Evolutionary conservation across 1,140 invertebrate genomes (phyloP), one percentile per base, ranked within the genome.

Genomic region (Drosophila persimilis): DNA sequence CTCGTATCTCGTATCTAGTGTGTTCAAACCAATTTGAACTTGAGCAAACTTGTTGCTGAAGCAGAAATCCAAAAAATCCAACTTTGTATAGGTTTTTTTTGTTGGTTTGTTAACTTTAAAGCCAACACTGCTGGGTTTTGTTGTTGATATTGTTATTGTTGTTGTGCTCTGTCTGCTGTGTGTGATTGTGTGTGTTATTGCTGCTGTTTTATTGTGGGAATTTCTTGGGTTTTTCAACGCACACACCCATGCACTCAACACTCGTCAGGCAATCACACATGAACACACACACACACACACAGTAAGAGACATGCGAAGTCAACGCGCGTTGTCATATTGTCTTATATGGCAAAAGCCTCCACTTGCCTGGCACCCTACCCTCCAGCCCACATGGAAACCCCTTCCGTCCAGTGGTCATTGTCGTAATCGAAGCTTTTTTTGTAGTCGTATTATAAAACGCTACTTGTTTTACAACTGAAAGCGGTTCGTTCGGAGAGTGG

Each of bases 211-310:
- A 86, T 89, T 91, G 77, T 91, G 90, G 90, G 88, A 91, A 91
- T 91, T 91, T 91, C 90, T 91, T 78, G 90, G 90, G 90, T 91
- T 91, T 91, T 91, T 91, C 90, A 77, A 90, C 85, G 62, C 78
- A 90, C 78, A 90, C 75, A 90, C 89, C 61, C 61, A 31, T 59
- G 44, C 62, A 39, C 35, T 39, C 35, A 3, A 26, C 24, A 71
- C 60, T 55, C 35, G 9, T 44, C 58, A 58, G 22, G 35, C 63
- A 73, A 47, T 57, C 61, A 69, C 53, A 46, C 51, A 43, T 17
- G 29, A 31, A 41, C 26, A 45, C 15, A 51, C 39, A 69, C n/a
- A 15, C 15, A 58, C 48, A 45, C 45, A 54, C 20, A 43, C 56
- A 54, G 35, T 59, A 22, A 9, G 31, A 35, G 31, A 35, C 39